phyloP scores from a whole-genome alignment of 2,113 vertebrate species.

The Cricetomys ansorgei region DNA sequence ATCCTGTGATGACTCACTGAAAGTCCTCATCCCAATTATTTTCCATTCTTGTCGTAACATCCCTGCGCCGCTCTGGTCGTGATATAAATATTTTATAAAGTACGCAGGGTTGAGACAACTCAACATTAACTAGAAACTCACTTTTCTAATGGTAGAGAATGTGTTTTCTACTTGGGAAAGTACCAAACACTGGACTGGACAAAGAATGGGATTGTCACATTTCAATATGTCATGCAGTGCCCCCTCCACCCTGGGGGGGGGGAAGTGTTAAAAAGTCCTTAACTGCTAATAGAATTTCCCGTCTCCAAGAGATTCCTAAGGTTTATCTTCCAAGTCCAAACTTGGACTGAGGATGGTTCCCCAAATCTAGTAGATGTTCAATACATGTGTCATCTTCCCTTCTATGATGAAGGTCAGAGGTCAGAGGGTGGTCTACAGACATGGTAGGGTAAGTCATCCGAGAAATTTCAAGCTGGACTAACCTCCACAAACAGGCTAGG shows the following conservation, averaged over 20 bases:
- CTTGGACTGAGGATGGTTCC: background rate
- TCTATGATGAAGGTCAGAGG: background rate
- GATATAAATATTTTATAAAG: slow-evolving; percentile 72
- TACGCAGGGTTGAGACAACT: slow-evolving; percentile 54
- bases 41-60: slow-evolving; percentile 66
- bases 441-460: background rate
- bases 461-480: background rate
- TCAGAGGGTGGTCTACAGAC: background rate
- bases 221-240: slow-evolving; percentile 4
- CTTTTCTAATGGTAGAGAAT: slow-evolving; percentile 65
- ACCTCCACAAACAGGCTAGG: background rate
- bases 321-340: background rate
- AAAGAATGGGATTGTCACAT: slow-evolving; percentile 48
- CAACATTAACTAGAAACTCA: slow-evolving; percentile 69
- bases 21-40: slow-evolving; percentile 67
- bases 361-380: slow-evolving; percentile 25
- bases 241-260: too few relatives aligned
- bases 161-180: slow-evolving; percentile 61
- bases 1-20: slow-evolving; percentile 14
- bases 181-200: slow-evolving; percentile 30
- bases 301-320: background rate
- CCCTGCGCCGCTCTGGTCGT: slow-evolving; percentile 67
- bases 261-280: slow-evolving; percentile 30
- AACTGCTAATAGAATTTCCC: slow-evolving; percentile 33
- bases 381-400: background rate